These are phyloP conservation scores for Ianthella basta DNA, from an alignment of 37 sponge, comb jelly and placozoan species.

Conservation along the genomic window DNA sequence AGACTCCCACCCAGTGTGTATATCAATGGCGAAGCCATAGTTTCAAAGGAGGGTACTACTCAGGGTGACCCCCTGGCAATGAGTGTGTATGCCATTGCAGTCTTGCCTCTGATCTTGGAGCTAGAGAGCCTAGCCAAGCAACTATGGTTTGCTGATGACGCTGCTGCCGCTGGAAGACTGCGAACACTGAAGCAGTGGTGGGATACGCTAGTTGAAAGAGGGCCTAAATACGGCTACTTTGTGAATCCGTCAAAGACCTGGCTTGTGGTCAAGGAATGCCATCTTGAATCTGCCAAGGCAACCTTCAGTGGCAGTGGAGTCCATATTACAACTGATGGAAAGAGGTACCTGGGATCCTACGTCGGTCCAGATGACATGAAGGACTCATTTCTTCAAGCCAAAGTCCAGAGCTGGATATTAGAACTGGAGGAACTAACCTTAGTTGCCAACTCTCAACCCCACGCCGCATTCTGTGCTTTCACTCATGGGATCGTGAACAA, in stretches of 20 bases:
- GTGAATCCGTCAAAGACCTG: slow-evolving; percentile 23
- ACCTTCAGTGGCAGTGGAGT: neutral
- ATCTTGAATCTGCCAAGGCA: neutral
- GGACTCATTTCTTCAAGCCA: no score
- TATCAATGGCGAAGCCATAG: slow-evolving; percentile 37
- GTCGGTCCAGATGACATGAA: neutral
- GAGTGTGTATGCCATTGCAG: slow-evolving; percentile 56
- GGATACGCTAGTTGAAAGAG: no score
- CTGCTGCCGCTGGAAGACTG: slow-evolving; percentile 3
- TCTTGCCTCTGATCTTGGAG: slow-evolving; percentile 34
- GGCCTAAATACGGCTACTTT: no score
- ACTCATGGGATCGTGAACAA: neutral
- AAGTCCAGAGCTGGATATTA: no score
- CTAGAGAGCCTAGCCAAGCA: slow-evolving; percentile 21
- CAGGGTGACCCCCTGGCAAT: slow-evolving; percentile 50
- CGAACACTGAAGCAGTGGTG: no score
- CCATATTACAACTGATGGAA: slow-evolving; percentile 4
- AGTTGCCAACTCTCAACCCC: neutral
- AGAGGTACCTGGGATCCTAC: neutral
- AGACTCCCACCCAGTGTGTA: slow-evolving; percentile 11
- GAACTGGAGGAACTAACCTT: no score
- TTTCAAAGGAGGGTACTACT: slow-evolving; percentile 55
- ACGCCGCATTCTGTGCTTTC: slow-evolving; percentile 6
- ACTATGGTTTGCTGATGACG: slow-evolving; percentile 32
- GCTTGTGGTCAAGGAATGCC: slow-evolving; percentile 2